Base-by-base conservation (phyloP, 2,797 vertebrate species). In the Silurus aristotelis region DNA sequence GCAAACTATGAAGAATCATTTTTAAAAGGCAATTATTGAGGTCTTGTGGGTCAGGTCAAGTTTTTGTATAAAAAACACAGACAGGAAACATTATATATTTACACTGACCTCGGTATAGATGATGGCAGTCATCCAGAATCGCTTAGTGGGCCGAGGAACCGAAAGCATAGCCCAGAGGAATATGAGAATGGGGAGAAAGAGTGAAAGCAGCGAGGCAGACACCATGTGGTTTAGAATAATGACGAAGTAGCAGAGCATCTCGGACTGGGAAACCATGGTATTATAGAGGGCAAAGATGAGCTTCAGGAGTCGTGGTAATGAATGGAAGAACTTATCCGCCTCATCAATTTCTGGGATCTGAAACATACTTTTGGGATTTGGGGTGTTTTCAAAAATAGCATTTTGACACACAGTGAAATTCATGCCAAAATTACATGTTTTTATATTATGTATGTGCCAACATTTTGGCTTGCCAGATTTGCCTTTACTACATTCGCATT, bases 121-220 rank as follows among this genome's bases (percentile, higher is more conserved):
- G 22, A 95, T 96, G 0, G 94, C 95, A 0, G 94, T 94, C 95
- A 95, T 95, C 94, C 95, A 94, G 88, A 96, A 95, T 87, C 93
- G 91, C 80, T 95, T 95, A 86, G 89, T 93, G 15, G 95, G 94
- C 85, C 95, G 93, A 48, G 96, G 95, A 87, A 95, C 92, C 0
- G 91, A 95, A 84, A 96, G 89, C 95, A 95, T 95, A 85, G 93
- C 95, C 95, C 92, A 95, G 68, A 94, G 91, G 91, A 96, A 96
- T 89, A 95, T 93, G 72, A 95, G 93, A 84, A 95, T 90, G 1
- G 95, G 92, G 80, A 96, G 92, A 87, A 93, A 91, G 87, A 93
- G 89, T 13, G 94, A 82, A 1, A 96, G 92, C 60, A 94, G 2
- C 0, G 94, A 96, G 1, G 95, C 94, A 0, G 93, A 96, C 87